Evolutionary conservation across 2,797 vertebrate genomes (phyloP), one percentile per base, ranked within the genome.

Genomic region (Anguilla pacifica): DNA sequence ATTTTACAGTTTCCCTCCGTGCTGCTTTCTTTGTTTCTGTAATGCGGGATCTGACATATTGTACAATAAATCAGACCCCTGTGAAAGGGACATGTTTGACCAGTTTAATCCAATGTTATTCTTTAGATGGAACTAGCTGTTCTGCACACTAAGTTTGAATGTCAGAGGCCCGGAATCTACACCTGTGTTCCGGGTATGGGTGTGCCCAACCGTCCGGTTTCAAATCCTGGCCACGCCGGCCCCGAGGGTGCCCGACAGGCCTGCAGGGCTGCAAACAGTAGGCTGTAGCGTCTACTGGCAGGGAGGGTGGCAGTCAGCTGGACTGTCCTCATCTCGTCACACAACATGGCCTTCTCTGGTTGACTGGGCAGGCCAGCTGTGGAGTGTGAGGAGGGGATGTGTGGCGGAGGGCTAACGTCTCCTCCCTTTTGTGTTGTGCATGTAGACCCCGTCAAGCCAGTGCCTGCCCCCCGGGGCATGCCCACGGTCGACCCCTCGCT

Each of bases 401-500:
- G 31, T 15, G 31, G 28, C 19, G 74, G 17, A 43, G 79, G 25
- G n/a, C 22, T 51, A 82, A 82, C 43, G 4, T 25, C 55, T 6
- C 17, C 81, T 84, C 81, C 79, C 81, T 55, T 89, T 55, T 90
- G 85, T 85, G 91, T 92, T 88, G 90, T 92, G 3, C 93, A 96
- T 39, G 96, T 96, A 94, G 97, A 97, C 86, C 91, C 96, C 10
- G 94, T 91, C 88, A 97, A 96, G 91, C 95, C 97, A 49, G 89
- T 94, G 10, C 97, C 98, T 91, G 83, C 96, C 89, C 95, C 97
- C 86, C 96, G 97, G 88, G 93, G 94, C 87, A 85, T 96, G 89
- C 96, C 97, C 4, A 81, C 92, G 15, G 95, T 97, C 0, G 97
- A 99, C 92, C 96, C 97, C n/a, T 92, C 96, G 6, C 95, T 98